phyloP scores from a whole-genome alignment of 1,140 invertebrate species.

The Trialeurodes vaporariorum region DNA sequence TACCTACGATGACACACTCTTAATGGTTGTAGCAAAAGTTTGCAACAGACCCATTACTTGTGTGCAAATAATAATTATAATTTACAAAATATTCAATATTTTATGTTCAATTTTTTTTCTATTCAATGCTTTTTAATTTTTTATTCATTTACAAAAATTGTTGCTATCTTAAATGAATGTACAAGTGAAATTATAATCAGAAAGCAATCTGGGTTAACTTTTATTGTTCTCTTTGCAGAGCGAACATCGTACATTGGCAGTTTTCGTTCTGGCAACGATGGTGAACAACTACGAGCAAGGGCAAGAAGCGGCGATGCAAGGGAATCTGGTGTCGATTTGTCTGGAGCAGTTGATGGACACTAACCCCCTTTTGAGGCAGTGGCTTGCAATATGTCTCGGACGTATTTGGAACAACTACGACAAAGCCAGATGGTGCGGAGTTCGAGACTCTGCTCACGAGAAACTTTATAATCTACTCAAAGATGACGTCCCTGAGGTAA shows the following conservation, averaged over 20 bases:
- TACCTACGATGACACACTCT: no score
- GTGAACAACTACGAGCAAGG: slow-evolving; percentile 79
- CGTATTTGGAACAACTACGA: slow-evolving; percentile 88
- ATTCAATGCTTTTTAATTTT: slow-evolving; percentile 11
- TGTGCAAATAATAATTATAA: no score
- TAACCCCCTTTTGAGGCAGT: slow-evolving; percentile 64
- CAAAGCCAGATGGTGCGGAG: slow-evolving; percentile 88
- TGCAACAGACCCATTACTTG: no score
- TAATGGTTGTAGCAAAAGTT: no score
- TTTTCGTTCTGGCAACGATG: slow-evolving; percentile 83
- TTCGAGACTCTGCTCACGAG: slow-evolving; percentile 89
- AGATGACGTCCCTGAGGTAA: slow-evolving; percentile 73
- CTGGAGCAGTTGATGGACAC: slow-evolving; percentile 61
- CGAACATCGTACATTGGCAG: slow-evolving; percentile 76
- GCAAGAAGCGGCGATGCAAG: slow-evolving; percentile 76
- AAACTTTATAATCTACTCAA: slow-evolving; percentile 70
- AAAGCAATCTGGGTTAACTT: slow-evolving; percentile 7
- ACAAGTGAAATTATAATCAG: slow-evolving; percentile 5
- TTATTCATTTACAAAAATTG: not conserved
- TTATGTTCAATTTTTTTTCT: slow-evolving; percentile 10
- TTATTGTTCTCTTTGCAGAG: slow-evolving; percentile 39
- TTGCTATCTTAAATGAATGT: not conserved
- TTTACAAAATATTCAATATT: no score
- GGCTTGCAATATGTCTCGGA: slow-evolving; percentile 88
- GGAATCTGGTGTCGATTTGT: slow-evolving; percentile 77